A percentile compares a stretch with the other conserved stretches of the same genome.
Evolutionary conservation across 2,113 vertebrate genomes (phyloP).

Genomic region (Amblyornis subalaris): DNA sequence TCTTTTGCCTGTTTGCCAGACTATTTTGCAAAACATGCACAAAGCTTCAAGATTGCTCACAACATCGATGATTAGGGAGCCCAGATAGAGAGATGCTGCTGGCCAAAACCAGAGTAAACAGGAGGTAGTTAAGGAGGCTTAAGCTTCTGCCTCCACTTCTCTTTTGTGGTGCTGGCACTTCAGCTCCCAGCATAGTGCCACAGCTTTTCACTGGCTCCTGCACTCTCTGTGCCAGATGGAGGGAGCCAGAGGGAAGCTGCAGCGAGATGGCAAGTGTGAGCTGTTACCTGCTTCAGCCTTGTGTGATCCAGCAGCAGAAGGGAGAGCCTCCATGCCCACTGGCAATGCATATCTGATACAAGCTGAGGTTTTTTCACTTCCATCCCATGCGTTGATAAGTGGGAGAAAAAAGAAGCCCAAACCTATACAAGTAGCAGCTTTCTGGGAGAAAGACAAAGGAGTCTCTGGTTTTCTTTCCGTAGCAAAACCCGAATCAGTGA

Average conservation of each 20-base stretch:
- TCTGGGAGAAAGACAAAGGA: not conserved
- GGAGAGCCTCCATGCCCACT: not conserved
- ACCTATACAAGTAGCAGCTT: not conserved
- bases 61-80: constrained; percentile 1
- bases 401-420: not conserved
- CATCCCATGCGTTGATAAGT: not conserved
- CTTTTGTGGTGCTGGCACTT: constrained; percentile 32
- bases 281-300: not conserved
- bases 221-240: constrained; percentile 3
- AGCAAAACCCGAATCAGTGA: not conserved
- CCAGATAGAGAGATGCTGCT: not conserved
- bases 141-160: constrained; percentile 38
- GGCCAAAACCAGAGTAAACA: constrained; percentile 34
- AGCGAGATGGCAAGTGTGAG: not conserved
- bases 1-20: constrained; percentile 4
- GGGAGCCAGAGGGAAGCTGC: not conserved
- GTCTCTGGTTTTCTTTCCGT: not conserved
- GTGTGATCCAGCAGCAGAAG: not conserved
- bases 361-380: not conserved
- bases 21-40: not conserved
- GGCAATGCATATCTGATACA: not conserved
- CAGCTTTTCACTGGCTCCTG: constrained; percentile 18
- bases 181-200: not conserved
- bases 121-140: constrained; percentile 35
- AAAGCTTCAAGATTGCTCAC: constrained; percentile 32